Percentiles rank a stretch among this genome's conserved stretches.
These are phyloP conservation scores for Clistopyga incitator DNA, from an alignment of 2,888 invertebrate species.

Conservation along the genomic window DNA sequence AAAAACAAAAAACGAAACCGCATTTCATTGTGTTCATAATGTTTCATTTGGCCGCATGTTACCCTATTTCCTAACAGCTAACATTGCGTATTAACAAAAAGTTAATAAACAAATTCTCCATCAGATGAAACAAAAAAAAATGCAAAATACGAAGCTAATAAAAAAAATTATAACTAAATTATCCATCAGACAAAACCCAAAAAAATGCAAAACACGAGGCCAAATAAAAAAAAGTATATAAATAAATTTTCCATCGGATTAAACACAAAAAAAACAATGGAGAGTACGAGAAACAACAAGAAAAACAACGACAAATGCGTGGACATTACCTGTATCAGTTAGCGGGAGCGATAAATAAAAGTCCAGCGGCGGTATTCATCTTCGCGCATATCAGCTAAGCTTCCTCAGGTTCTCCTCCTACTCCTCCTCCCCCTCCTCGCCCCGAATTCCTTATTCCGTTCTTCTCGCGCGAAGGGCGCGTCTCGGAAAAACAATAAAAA, in stretches of 20 bases:
- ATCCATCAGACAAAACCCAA: too few relatives aligned
- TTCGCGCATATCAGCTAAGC: not conserved
- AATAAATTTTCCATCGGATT: not conserved
- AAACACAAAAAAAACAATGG: not conserved
- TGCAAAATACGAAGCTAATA: too few relatives aligned
- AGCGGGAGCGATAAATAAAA: not conserved
- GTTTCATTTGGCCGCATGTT: too few relatives aligned
- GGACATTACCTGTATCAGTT: constrained; percentile 2
- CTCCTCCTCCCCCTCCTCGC: not conserved
- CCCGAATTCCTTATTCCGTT: constrained; percentile 26
- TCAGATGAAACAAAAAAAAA: too few relatives aligned
- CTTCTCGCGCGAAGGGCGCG: not conserved
- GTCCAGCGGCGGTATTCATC: not conserved
- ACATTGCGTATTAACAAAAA: too few relatives aligned
- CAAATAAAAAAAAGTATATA: too few relatives aligned
- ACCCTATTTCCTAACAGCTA: too few relatives aligned
- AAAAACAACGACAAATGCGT: not conserved
- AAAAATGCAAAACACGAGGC: too few relatives aligned
- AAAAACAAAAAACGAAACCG: too few relatives aligned
- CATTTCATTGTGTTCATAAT: too few relatives aligned
- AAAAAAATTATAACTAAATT: too few relatives aligned
- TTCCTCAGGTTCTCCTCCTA: not conserved
- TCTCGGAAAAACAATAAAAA: not conserved
- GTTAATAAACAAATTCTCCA: too few relatives aligned
- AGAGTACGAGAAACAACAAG: not conserved